A percentile compares a stretch with the other conserved stretches of the same genome.
Evolutionary conservation across 2,888 invertebrate genomes (phyloP).

Genomic region (Hirtodrosophila duncani): DNA sequence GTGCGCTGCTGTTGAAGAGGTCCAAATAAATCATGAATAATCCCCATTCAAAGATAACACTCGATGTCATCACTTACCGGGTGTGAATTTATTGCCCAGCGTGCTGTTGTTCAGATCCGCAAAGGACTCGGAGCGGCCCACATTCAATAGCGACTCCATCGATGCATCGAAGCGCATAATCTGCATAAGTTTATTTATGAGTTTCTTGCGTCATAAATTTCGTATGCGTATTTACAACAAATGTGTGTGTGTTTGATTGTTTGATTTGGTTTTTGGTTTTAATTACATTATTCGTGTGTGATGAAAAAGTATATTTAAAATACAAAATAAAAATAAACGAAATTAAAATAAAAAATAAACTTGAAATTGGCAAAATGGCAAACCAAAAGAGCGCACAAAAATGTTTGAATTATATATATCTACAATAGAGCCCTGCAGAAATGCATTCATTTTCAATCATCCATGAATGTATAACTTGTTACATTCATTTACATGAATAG

Average conservation of each 20-base stretch:
- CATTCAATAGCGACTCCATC: constrained; percentile 86
- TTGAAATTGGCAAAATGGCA: constrained; percentile 26
- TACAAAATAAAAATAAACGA: constrained; percentile 18
- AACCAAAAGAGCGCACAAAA: constrained; percentile 50
- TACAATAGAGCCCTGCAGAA: no score
- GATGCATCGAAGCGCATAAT: constrained; percentile 89
- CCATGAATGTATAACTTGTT: no score
- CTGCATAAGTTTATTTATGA: constrained; percentile 79
- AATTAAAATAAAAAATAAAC: constrained; percentile 8
- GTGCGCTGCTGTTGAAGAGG: constrained; percentile 38
- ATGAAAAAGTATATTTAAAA: constrained; percentile 50
- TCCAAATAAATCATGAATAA: constrained; percentile 9
- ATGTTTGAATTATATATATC: background rate
- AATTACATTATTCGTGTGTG: constrained; percentile 40
- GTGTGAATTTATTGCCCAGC: constrained; percentile 51
- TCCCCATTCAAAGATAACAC: constrained; percentile 1
- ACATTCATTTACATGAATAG: no score
- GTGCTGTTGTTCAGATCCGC: constrained; percentile 87
- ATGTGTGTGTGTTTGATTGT: no score
- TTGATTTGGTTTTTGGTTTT: constrained; percentile 4
- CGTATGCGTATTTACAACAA: constrained; percentile 33
- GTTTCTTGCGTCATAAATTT: constrained; percentile 63
- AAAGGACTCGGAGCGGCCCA: constrained; percentile 90
- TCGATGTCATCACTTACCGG: constrained; percentile 36
- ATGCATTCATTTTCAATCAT: no score